A percentile compares a stretch with the other conserved stretches of the same genome.
These are phyloP conservation scores for Tetragnatha montana DNA, from an alignment of 2,888 invertebrate genomes.

Conservation along the genomic window DNA sequence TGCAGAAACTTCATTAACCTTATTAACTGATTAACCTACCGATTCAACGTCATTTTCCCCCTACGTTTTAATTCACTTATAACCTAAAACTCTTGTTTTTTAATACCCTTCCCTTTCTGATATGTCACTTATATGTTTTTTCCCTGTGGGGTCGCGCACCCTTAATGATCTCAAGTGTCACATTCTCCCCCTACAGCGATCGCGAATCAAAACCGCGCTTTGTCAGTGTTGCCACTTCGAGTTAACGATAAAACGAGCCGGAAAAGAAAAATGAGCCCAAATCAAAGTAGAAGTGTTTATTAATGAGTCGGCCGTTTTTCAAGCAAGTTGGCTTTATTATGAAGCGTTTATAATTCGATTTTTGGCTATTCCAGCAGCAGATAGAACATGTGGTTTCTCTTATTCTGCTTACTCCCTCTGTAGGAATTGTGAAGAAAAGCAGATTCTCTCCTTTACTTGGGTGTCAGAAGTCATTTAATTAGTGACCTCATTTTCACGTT, in stretches of 20 bases:
- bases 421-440: slow-evolving; percentile 23
- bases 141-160: not conserved
- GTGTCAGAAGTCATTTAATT: slow-evolving; percentile 8
- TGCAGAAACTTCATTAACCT: not conserved
- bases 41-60: not conserved
- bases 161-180: not conserved
- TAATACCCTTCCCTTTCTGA: not conserved
- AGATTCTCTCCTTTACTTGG: slow-evolving; percentile 1
- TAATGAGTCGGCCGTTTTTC: not conserved
- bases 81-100: not conserved
- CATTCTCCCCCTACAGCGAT: not conserved
- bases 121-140: not conserved
- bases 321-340: not conserved
- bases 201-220: not conserved
- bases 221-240: slow-evolving; percentile 26
- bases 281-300: not conserved
- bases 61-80: not conserved
- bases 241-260: not conserved
- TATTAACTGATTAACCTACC: not conserved
- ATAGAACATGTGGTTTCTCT: not conserved
- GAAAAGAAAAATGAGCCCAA: not conserved
- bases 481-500: not conserved
- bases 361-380: not conserved
- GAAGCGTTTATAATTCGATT: not conserved
- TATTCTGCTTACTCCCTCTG: too few species aligned